Percentiles rank a stretch among this genome's conserved stretches.
phyloP scores from a whole-genome alignment of 2,888 invertebrate species.

The Neocrepidodera transversa region DNA sequence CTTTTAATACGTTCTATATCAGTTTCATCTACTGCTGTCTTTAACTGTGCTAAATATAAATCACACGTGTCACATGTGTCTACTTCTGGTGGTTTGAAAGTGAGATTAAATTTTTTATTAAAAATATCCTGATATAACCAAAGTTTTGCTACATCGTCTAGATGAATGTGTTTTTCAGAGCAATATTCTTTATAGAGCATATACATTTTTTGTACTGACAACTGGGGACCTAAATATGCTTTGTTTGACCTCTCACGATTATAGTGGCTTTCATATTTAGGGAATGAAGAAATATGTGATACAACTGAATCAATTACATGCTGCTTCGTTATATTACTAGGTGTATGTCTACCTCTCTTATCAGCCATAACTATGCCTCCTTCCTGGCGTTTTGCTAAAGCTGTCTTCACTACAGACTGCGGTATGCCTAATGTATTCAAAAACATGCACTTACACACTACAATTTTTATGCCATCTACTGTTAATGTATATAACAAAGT shows the following conservation, averaged over 20 bases:
- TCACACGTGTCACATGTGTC: conserved; percentile 17
- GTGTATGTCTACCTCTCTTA: too few species aligned
- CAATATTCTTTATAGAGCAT: conserved; percentile 15
- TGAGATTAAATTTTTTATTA: conserved; percentile 15
- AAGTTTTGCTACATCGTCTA: not conserved
- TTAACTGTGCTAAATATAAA: not conserved
- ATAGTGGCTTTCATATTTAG: conserved; percentile 13
- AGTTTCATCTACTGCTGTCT: not conserved
- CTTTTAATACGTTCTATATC: not conserved
- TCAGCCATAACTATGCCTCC: too few species aligned
- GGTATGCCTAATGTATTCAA: too few species aligned
- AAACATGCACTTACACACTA: too few species aligned
- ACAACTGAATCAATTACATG: too few species aligned
- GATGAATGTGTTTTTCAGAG: conserved; percentile 1
- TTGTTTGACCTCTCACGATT: conserved; percentile 7
- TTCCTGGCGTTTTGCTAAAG: too few species aligned
- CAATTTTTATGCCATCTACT: too few species aligned
- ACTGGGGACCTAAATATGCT: conserved; percentile 17
- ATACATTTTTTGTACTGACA: conserved; percentile 23
- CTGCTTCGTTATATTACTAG: too few species aligned
- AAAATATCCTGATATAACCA: conserved; percentile 5
- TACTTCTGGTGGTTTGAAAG: conserved; percentile 9
- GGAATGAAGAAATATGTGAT: not conserved
- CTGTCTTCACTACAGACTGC: too few species aligned
- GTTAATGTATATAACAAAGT: too few species aligned